Conservation (phyloP, 2,888 invertebrate species). For the Heliconius ethilla region DNA sequence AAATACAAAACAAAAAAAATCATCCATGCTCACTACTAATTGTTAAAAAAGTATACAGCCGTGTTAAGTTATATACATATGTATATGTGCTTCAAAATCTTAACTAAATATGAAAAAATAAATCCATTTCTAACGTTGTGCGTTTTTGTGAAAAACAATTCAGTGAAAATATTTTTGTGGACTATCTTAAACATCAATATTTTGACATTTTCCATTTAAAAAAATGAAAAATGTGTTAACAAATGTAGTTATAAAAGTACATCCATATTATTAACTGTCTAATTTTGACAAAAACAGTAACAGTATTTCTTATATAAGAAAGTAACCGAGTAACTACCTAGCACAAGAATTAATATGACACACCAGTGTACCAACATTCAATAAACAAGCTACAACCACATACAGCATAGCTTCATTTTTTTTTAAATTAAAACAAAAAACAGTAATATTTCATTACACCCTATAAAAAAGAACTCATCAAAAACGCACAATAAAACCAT, state of each 20-base stretch:
- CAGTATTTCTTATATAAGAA: background rate
- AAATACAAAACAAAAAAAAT: constrained; percentile 70
- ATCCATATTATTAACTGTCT: too few species aligned
- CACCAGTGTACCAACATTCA: background rate
- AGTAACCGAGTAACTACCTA: background rate
- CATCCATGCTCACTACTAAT: constrained; percentile 69
- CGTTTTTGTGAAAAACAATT: constrained; percentile 8
- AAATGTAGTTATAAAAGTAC: too few species aligned
- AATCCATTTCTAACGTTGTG: constrained; percentile 1
- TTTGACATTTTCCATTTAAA: too few species aligned
- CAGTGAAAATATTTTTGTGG: background rate
- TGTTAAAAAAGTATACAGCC: constrained; percentile 52
- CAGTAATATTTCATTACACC: background rate
- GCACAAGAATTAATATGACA: background rate
- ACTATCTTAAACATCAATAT: too few species aligned
- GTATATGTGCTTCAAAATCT: constrained; percentile 27
- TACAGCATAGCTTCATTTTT: background rate
- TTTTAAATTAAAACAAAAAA: background rate
- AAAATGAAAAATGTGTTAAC: too few species aligned
- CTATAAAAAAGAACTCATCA: constrained; percentile 12
- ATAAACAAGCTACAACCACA: background rate
- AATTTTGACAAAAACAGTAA: background rate
- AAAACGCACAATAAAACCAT: constrained; percentile 27
- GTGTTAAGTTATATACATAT: constrained; percentile 58
- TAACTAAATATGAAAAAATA: constrained; percentile 8